Evolutionary conservation across 2,888 invertebrate species (phyloP).

Genomic region (Disparrhopalites patrizii): DNA sequence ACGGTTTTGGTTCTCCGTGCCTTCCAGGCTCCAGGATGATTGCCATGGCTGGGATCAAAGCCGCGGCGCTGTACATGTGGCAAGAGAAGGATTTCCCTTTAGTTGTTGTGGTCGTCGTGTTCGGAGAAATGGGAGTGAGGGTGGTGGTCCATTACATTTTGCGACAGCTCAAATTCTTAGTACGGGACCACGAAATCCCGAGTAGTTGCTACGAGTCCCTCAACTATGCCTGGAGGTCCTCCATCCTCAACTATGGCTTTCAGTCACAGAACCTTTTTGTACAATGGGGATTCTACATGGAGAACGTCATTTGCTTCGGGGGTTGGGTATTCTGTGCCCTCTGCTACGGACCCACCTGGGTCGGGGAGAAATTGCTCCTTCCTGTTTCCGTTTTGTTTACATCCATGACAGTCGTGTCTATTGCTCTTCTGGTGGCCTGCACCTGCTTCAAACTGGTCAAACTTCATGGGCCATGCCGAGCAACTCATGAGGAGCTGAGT

Average conservation of each 20-base stretch:
- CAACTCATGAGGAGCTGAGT: not conserved
- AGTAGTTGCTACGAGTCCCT: conserved; percentile 45
- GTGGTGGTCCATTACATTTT: conserved; percentile 28
- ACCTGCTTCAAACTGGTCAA: conserved; percentile 2
- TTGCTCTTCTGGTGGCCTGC: conserved; percentile 12
- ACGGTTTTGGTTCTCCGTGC: not conserved
- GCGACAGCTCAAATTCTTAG: conserved; percentile 30
- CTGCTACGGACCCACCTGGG: not conserved
- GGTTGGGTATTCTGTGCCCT: conserved; percentile 29
- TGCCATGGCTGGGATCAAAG: conserved; percentile 37
- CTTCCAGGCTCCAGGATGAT: conserved; percentile 36
- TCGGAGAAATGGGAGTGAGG: conserved; percentile 34
- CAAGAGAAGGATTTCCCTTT: conserved; percentile 16
- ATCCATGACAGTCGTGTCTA: not conserved
- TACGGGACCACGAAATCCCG: conserved; percentile 33
- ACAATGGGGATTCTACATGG: conserved; percentile 44
- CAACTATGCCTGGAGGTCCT: conserved; percentile 44
- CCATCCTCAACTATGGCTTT: conserved; percentile 42
- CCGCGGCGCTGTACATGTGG: conserved; percentile 30
- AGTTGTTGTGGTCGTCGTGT: conserved; percentile 15
- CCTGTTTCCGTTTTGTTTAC: not conserved
- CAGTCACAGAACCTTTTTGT: conserved; percentile 41
- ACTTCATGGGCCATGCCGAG: not conserved
- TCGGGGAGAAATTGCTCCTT: not conserved
- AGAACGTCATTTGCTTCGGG: conserved; percentile 36